Conservation (phyloP, 2,797 vertebrate genomes). For the Cryptoprocta ferox region DNA sequence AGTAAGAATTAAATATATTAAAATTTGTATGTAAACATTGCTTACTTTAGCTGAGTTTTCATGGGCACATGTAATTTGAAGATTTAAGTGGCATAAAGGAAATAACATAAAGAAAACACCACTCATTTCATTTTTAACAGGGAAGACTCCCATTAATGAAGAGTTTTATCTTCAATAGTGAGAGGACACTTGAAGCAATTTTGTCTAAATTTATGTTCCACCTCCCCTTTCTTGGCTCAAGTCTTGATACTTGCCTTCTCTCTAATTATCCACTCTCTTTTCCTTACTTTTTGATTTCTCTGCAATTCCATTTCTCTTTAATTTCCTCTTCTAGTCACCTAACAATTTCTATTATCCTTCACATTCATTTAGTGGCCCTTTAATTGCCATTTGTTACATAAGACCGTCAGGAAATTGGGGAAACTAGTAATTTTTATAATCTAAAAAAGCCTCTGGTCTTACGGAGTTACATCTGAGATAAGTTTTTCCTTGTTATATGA, state of each 20-base stretch:
- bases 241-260: background rate
- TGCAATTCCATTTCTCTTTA: background rate
- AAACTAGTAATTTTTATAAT: constrained; percentile 38
- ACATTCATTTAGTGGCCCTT: background rate
- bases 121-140: background rate
- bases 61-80: background rate
- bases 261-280: background rate
- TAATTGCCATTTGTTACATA: constrained; percentile 35
- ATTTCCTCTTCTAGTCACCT: background rate
- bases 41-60: background rate
- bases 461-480: background rate
- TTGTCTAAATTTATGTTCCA: background rate
- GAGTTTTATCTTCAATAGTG: background rate
- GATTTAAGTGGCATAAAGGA: background rate
- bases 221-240: background rate
- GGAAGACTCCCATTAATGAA: background rate
- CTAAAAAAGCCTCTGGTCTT: constrained; percentile 26
- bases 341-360: constrained; percentile 35
- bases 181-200: background rate
- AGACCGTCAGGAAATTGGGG: constrained; percentile 17
- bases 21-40: background rate
- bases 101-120: no score
- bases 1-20: background rate
- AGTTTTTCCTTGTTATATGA: background rate
- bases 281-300: background rate